A percentile compares a stretch with the other conserved stretches of the same genome.
Evolutionary conservation across 2,113 vertebrate genomes (phyloP).

Genomic region (Nothobranchius furzeri): DNA sequence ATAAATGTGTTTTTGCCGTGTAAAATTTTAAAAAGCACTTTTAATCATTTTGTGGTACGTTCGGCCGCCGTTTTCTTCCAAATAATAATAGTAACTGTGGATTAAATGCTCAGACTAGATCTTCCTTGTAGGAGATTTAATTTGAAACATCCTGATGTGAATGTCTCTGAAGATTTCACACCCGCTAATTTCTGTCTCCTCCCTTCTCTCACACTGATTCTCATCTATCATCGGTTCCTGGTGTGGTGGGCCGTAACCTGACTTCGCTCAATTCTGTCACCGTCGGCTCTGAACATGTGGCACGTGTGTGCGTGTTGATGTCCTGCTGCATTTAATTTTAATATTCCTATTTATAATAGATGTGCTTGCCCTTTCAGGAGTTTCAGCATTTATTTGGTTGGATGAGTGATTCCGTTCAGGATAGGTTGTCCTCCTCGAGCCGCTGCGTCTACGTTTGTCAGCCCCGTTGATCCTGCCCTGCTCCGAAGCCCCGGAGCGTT

Average conservation of each 20-base stretch:
- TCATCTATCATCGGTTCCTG: constrained; percentile 23
- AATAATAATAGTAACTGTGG: no score
- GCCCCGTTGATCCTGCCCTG: neutral
- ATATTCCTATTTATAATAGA: neutral
- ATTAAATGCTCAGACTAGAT: neutral
- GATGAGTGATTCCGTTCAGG: neutral
- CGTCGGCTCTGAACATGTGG: no score
- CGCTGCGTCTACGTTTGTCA: neutral
- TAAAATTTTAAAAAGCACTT: no score
- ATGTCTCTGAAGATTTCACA: constrained; percentile 29
- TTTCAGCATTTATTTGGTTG: constrained; percentile 5
- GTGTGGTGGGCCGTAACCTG: constrained; percentile 24
- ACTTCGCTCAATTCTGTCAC: neutral
- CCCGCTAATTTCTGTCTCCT: constrained; percentile 24
- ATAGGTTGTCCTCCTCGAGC: neutral
- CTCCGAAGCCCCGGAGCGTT: constrained; percentile 19
- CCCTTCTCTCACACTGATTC: constrained; percentile 3
- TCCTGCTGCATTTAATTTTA: neutral
- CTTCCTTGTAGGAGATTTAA: no score
- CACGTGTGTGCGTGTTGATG: no score
- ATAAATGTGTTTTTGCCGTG: no score
- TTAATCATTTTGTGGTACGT: no score
- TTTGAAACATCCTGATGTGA: no score
- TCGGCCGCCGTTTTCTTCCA: no score
- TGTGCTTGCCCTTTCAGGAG: neutral